phyloP scores from a whole-genome alignment of 2,888 invertebrate genomes.

The Drosophila birchii region DNA sequence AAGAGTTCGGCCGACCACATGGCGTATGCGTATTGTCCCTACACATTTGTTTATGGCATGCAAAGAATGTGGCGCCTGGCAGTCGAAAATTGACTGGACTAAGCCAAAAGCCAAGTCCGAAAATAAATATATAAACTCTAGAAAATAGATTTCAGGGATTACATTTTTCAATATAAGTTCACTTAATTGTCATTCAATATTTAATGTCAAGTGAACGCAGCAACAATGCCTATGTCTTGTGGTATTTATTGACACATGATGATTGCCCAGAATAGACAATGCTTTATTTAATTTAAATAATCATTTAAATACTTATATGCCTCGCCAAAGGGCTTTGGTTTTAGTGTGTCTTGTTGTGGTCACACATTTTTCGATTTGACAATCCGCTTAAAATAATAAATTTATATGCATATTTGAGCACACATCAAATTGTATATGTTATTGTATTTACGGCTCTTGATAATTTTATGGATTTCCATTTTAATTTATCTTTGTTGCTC shows the following conservation, averaged over 20 bases:
- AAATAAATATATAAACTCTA: constrained; percentile 2
- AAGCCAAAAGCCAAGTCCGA: constrained; percentile 13
- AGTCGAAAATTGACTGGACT: constrained; percentile 29
- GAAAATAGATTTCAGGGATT: neutral
- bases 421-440: constrained; percentile 24
- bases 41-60: constrained; percentile 36
- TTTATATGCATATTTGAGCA: neutral
- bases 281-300: constrained; percentile 44
- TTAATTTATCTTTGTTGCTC: constrained; percentile 14
- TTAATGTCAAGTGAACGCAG: constrained; percentile 41
- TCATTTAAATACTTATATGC: constrained; percentile 42
- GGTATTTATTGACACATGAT: constrained; percentile 49
- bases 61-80: constrained; percentile 58
- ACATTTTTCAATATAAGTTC: constrained; percentile 33
- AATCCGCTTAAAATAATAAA: constrained; percentile 59
- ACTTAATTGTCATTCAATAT: constrained; percentile 60
- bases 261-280: neutral
- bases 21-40: constrained; percentile 59
- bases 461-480: constrained; percentile 33
- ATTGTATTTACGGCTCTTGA: constrained; percentile 32
- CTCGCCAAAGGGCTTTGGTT: constrained; percentile 28
- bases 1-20: constrained; percentile 50
- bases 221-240: neutral
- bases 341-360: constrained; percentile 51
- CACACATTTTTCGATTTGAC: constrained; percentile 59